phyloP scores from a whole-genome alignment of 2,113 vertebrate genomes.

The Menura novaehollandiae region DNA sequence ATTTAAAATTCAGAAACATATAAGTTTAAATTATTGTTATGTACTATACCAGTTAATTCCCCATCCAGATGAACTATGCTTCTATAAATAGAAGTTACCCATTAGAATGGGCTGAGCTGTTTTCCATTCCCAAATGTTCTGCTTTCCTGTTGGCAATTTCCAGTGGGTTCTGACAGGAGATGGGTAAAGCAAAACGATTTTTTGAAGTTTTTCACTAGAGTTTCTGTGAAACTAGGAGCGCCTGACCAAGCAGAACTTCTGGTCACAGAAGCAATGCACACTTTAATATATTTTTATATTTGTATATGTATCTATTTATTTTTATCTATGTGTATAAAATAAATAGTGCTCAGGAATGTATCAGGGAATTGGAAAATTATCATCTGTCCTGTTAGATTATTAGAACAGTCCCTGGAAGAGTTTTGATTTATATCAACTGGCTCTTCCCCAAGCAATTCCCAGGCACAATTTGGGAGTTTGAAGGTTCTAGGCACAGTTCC shows the following conservation, averaged over 20 bases:
- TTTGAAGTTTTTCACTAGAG: background rate
- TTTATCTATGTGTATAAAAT: background rate
- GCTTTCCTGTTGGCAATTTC: background rate
- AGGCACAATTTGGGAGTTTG: background rate
- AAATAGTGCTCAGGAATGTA: background rate
- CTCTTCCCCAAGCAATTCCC: background rate
- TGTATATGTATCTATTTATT: background rate
- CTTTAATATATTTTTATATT: background rate
- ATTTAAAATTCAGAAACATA: background rate
- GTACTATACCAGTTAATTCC: background rate
- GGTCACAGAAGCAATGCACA: background rate
- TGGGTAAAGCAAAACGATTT: background rate
- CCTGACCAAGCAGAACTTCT: background rate
- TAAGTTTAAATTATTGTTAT: background rate
- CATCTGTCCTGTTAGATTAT: background rate
- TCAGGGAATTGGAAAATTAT: background rate
- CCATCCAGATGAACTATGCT: background rate
- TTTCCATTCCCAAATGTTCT: background rate
- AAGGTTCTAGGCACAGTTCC: conserved; percentile 38
- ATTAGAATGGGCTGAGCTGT: background rate
- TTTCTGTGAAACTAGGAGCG: background rate
- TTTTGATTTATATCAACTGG: conserved; percentile 16
- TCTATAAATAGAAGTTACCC: background rate
- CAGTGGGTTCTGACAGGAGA: background rate
- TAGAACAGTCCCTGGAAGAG: background rate